phyloP scores from a whole-genome alignment of 2,113 vertebrate genomes.

The Melospiza melodia region DNA sequence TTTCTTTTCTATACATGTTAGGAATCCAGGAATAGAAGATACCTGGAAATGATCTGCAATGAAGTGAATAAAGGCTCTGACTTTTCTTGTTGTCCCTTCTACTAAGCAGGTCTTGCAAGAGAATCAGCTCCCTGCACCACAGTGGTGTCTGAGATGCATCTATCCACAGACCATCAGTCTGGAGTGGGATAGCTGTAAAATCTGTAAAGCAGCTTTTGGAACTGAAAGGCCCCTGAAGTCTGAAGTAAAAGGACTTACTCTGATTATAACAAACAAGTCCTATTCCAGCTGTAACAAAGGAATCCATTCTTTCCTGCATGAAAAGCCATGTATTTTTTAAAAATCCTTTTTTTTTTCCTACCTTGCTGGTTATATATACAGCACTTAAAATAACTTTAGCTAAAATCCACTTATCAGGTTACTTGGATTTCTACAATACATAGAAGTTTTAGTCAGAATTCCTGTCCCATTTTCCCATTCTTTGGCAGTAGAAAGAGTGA shows the following conservation, averaged over 20 bases:
- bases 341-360: neutral
- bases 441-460: neutral
- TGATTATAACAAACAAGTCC: neutral
- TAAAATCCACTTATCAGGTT: neutral
- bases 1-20: neutral
- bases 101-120: neutral
- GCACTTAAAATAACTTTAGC: neutral
- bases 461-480: slow-evolving; percentile 9
- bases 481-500: neutral
- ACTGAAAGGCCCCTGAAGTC: neutral
- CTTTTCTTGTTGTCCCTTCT: neutral
- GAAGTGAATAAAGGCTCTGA: neutral
- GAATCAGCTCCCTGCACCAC: neutral
- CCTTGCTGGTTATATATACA: neutral
- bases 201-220: neutral
- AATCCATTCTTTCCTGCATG: neutral
- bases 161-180: neutral
- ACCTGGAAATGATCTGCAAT: neutral
- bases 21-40: neutral
- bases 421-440: neutral
- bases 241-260: neutral
- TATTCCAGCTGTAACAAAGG: neutral
- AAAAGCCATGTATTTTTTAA: neutral
- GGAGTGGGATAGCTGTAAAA: neutral
- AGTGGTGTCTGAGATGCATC: neutral